These are phyloP conservation scores for Callimico goeldii DNA, from an alignment of 2,797 vertebrate species.

Conservation along the genomic window DNA sequence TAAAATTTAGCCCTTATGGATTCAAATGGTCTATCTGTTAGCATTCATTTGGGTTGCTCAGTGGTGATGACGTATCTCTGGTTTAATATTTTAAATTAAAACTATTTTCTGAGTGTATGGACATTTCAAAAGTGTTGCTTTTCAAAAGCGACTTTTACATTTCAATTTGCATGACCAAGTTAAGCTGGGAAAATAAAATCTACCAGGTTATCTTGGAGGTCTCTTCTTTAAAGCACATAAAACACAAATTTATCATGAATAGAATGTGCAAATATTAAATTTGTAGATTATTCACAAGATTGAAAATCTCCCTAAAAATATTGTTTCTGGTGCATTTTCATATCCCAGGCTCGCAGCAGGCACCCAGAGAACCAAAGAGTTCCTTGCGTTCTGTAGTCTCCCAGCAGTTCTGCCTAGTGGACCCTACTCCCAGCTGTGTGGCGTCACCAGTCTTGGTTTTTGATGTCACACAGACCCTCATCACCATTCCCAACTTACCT, in stretches of 20 bases:
- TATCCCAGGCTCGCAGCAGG: not conserved
- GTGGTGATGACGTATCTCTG: not conserved
- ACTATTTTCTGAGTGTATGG: not conserved
- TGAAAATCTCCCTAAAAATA: conserved; percentile 3
- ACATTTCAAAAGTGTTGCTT: conserved; percentile 45
- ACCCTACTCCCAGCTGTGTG: not conserved
- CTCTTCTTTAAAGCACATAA: not conserved
- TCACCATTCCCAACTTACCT: not conserved
- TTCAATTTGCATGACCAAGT: not conserved
- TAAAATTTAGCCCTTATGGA: not conserved
- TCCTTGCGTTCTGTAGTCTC: not conserved
- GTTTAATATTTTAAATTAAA: conserved; percentile 43
- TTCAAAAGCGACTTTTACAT: not conserved
- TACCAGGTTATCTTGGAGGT: not conserved
- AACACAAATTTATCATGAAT: not conserved
- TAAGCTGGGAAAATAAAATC: conserved; percentile 17
- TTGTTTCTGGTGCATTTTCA: not conserved
- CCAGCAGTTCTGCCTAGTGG: not conserved
- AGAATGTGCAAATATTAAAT: conserved; percentile 44
- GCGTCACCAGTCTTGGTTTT: not conserved
- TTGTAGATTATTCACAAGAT: not conserved
- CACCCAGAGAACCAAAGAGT: not conserved
- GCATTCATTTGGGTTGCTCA: not conserved
- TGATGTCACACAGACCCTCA: not conserved
- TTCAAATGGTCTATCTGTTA: not conserved